These are phyloP conservation scores for Taxidea taxus DNA, from an alignment of 2,113 vertebrate genomes.

Conservation along the genomic window DNA sequence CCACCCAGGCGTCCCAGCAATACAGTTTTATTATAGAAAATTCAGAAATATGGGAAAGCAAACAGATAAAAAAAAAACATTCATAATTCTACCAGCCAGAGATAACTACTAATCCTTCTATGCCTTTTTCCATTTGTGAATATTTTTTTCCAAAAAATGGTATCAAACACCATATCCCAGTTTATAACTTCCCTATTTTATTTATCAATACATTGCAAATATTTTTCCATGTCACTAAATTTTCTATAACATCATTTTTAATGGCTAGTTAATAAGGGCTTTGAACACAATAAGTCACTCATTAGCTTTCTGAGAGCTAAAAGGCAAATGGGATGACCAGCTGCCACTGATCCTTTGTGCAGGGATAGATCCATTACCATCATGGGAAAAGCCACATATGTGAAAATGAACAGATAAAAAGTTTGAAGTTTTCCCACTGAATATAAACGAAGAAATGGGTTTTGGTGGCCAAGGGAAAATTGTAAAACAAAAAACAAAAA, in stretches of 20 bases:
- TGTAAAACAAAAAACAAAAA: not conserved
- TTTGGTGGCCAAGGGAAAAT: not conserved
- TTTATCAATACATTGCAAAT: not conserved
- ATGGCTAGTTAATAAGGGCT: not conserved
- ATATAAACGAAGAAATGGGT: not conserved
- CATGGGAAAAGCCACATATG: not conserved
- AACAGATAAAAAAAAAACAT: slow-evolving; percentile 6
- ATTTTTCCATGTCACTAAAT: slow-evolving; percentile 34
- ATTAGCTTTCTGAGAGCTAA: not conserved
- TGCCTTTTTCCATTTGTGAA: not conserved
- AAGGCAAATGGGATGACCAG: slow-evolving; percentile 25
- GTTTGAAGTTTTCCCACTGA: not conserved
- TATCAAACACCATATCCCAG: not conserved
- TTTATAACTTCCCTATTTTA: slow-evolving; percentile 21
- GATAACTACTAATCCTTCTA: not conserved
- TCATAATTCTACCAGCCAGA: not conserved
- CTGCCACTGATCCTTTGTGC: not conserved
- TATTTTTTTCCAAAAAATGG: not conserved
- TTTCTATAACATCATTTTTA: not conserved
- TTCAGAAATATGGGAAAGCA: slow-evolving; percentile 8
- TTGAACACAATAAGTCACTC: slow-evolving; percentile 24
- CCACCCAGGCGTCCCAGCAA: too few relatives aligned
- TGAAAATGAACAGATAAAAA: not conserved
- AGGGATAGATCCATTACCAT: not conserved
- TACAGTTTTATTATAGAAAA: not conserved